phyloP scores from a whole-genome alignment of 2,888 invertebrate genomes.

The Drosophila kuntzei region DNA sequence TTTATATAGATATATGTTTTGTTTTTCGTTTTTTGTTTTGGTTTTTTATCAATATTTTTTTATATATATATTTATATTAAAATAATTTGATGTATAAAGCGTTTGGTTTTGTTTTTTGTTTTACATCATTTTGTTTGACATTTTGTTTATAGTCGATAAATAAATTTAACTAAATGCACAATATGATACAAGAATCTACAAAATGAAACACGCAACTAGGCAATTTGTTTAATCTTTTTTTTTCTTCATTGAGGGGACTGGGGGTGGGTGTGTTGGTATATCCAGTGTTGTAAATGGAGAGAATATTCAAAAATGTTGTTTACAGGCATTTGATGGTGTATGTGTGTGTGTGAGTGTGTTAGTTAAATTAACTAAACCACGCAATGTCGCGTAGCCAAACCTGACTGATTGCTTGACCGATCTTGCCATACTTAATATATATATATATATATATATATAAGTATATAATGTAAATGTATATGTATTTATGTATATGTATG shows the following conservation, averaged over 20 bases:
- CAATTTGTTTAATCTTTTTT: constrained; percentile 19
- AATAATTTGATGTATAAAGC: constrained; percentile 79
- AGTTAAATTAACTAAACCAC: constrained; percentile 47
- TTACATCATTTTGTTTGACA: constrained; percentile 34
- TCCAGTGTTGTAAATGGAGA: constrained; percentile 56
- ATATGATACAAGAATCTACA: constrained; percentile 60
- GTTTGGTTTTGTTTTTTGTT: constrained; percentile 56
- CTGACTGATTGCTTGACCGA: constrained; percentile 52
- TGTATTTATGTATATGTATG: constrained; percentile 34
- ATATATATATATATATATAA: constrained; percentile 27
- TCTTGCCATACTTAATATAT: constrained; percentile 37
- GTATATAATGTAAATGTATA: constrained; percentile 33
- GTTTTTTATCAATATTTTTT: constrained; percentile 43
- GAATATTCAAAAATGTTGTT: constrained; percentile 48
- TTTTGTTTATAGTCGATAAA: constrained; percentile 45
- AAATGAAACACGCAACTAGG: constrained; percentile 57
- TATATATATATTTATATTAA: constrained; percentile 72
- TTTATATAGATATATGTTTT: constrained; percentile 64
- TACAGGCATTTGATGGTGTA: constrained; percentile 55
- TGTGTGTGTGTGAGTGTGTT: constrained; percentile 35
- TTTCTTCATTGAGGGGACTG: constrained; percentile 4
- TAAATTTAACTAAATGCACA: constrained; percentile 75
- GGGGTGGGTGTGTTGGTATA: constrained; percentile 45
- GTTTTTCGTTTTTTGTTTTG: constrained; percentile 32
- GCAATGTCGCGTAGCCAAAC: constrained; percentile 32